phyloP scores from a whole-genome alignment of 2,888 invertebrate genomes.

The Bruchidius siliquastri region DNA sequence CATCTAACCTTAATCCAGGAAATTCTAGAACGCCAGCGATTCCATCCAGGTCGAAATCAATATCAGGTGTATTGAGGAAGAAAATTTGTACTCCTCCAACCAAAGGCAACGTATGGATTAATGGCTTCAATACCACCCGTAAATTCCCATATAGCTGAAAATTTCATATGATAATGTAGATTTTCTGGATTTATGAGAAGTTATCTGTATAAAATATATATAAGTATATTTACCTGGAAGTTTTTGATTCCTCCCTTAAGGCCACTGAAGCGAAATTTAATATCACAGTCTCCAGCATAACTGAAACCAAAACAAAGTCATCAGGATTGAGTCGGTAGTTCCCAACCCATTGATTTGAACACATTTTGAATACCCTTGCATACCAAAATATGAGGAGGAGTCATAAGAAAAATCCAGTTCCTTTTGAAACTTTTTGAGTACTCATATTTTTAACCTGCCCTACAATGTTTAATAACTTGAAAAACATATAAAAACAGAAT shows the following conservation, averaged over 20 bases:
- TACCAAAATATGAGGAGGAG: too few relatives aligned
- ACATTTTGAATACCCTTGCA: too few relatives aligned
- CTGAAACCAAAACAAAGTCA: slow-evolving; percentile 46
- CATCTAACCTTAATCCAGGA: slow-evolving; percentile 61
- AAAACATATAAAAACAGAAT: too few relatives aligned
- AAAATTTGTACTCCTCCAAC: slow-evolving; percentile 94
- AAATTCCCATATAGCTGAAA: slow-evolving; percentile 84
- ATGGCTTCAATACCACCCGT: slow-evolving; percentile 88
- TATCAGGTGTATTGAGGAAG: slow-evolving; percentile 91
- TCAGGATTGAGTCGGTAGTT: background rate
- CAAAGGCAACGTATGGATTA: slow-evolving; percentile 84
- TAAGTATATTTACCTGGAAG: slow-evolving; percentile 63
- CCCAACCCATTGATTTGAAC: too few relatives aligned
- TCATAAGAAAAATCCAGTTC: too few relatives aligned
- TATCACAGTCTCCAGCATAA: slow-evolving; percentile 95
- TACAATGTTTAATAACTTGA: too few relatives aligned
- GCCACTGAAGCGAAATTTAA: slow-evolving; percentile 82
- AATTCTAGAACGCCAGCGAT: slow-evolving; percentile 92
- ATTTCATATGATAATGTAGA: slow-evolving; percentile 4
- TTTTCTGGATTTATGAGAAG: too few relatives aligned
- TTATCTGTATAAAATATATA: too few relatives aligned
- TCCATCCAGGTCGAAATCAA: slow-evolving; percentile 95
- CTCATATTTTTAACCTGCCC: too few relatives aligned
- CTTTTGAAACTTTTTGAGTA: too few relatives aligned
- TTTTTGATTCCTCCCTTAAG: slow-evolving; percentile 78